These are phyloP conservation scores for Scotopteryx bipunctaria DNA, from an alignment of 2,888 invertebrate species.

Conservation along the genomic window DNA sequence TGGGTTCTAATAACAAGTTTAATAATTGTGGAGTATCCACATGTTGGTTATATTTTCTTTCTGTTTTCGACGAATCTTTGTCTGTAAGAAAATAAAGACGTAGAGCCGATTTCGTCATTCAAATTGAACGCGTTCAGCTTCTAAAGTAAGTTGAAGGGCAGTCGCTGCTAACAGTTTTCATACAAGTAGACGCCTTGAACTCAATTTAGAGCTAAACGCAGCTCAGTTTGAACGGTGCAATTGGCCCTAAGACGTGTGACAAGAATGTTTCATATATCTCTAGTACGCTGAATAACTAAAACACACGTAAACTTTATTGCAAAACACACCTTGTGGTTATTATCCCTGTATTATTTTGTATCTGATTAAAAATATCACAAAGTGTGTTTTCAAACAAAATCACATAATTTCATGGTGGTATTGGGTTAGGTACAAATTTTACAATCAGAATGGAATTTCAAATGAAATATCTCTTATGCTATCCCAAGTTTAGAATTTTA, in stretches of 20 bases:
- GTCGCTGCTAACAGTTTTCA: too few relatives aligned
- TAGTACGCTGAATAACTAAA: neutral
- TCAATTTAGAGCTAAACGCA: neutral
- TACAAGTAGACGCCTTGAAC: too few relatives aligned
- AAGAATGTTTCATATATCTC: neutral
- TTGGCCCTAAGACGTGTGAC: neutral
- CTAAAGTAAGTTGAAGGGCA: too few relatives aligned
- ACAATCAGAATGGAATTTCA: neutral
- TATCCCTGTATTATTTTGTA: neutral
- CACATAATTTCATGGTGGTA: neutral
- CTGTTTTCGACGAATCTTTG: too few relatives aligned
- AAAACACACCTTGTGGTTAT: neutral
- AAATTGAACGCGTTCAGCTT: too few relatives aligned
- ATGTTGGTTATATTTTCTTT: too few relatives aligned
- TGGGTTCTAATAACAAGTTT: too few relatives aligned
- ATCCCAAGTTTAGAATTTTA: neutral
- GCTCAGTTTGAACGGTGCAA: too few relatives aligned
- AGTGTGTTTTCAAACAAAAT: neutral
- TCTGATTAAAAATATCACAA: neutral
- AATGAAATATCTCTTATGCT: neutral
- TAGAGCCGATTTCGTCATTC: too few relatives aligned
- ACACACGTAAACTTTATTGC: neutral
- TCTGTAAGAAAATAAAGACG: too few relatives aligned
- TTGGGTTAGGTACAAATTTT: neutral
- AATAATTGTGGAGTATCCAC: too few relatives aligned